Conservation (phyloP, 2,113 vertebrate genomes). For the Anarhynchus alexandrinus region DNA sequence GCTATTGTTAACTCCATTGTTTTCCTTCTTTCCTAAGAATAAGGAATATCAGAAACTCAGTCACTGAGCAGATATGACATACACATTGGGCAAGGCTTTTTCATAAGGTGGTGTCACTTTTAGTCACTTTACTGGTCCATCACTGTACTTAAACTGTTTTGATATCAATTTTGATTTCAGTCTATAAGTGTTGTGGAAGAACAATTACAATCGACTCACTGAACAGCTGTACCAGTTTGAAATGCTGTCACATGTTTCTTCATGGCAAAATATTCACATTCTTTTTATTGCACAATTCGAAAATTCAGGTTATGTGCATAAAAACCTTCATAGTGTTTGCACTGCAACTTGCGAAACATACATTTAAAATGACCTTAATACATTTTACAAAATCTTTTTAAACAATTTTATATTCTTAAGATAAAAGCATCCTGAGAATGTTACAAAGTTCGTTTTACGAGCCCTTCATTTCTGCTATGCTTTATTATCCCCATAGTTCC, state of each 20-base stretch:
- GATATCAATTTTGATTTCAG: conserved; percentile 1
- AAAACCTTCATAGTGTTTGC: conserved; percentile 67
- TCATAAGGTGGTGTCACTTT: neutral
- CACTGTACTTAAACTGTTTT: conserved; percentile 59
- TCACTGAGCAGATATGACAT: neutral
- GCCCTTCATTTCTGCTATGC: conserved; percentile 76
- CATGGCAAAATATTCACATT: conserved; percentile 56
- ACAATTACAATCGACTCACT: conserved; percentile 38
- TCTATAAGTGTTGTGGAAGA: conserved; percentile 36
- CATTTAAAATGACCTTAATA: conserved; percentile 74
- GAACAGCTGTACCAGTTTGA: conserved; percentile 53
- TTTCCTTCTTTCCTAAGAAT: neutral
- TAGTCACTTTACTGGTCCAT: conserved; percentile 25
- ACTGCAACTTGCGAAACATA: conserved; percentile 66
- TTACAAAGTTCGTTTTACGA: conserved; percentile 77
- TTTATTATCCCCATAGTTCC: conserved; percentile 74
- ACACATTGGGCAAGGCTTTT: neutral
- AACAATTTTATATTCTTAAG: conserved; percentile 73
- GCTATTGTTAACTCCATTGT: neutral
- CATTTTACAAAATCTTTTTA: conserved; percentile 77
- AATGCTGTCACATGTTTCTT: conserved; percentile 55
- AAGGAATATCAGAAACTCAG: neutral
- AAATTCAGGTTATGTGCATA: conserved; percentile 63
- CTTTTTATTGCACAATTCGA: conserved; percentile 73
- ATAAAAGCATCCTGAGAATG: conserved; percentile 81